phyloP scores from a whole-genome alignment of 1,140 invertebrate genomes.

The Galleria mellonella region DNA sequence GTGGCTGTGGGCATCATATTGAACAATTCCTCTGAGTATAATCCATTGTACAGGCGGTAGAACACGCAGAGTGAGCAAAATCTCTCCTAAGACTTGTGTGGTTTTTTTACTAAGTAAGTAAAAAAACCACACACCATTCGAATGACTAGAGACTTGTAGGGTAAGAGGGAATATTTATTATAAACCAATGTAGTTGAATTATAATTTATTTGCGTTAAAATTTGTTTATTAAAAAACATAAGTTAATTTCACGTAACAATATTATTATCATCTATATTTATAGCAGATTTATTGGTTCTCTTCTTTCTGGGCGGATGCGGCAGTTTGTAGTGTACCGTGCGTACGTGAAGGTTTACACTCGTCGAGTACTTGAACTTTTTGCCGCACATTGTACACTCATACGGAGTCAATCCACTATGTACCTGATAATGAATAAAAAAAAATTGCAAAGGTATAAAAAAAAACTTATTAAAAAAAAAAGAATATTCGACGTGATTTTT shows the following conservation, averaged over 20 bases:
- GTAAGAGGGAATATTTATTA: too few relatives aligned
- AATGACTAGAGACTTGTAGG: too few relatives aligned
- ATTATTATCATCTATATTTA: background rate
- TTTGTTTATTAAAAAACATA: background rate
- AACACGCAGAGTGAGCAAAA: too few relatives aligned
- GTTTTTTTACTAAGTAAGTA: too few relatives aligned
- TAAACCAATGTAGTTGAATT: too few relatives aligned
- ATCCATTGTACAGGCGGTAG: too few relatives aligned
- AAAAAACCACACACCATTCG: too few relatives aligned
- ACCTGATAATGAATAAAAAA: constrained; percentile 11
- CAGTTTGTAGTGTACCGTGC: constrained; percentile 21
- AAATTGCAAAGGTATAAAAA: background rate
- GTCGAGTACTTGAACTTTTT: constrained; percentile 24
- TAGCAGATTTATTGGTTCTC: background rate
- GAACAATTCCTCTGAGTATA: too few relatives aligned
- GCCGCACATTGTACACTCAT: constrained; percentile 18
- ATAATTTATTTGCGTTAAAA: too few relatives aligned
- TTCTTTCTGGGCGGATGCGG: constrained; percentile 18
- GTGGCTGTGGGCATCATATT: too few relatives aligned
- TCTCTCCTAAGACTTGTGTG: too few relatives aligned
- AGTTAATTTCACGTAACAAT: background rate
- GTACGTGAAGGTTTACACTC: constrained; percentile 17
- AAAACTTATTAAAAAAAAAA: background rate
- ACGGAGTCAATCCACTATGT: constrained; percentile 12
- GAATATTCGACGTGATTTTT: too few relatives aligned